A percentile compares a stretch with the other conserved stretches of the same genome.
Evolutionary conservation across 2,797 vertebrate genomes (phyloP).

Genomic region (Premnoplex brunnescens): DNA sequence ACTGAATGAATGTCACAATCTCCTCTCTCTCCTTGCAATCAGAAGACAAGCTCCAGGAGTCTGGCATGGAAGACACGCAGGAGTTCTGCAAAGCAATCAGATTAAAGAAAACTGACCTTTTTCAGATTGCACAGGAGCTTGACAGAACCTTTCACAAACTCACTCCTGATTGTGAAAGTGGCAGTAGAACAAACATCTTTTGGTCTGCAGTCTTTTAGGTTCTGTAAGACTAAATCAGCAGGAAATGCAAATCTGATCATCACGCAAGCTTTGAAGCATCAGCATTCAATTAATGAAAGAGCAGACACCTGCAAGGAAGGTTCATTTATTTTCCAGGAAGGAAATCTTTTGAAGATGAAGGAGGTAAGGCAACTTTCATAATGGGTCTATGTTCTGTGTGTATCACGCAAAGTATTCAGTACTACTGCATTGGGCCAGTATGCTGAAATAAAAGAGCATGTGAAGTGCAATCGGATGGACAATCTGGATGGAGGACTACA

Average conservation of each 20-base stretch:
- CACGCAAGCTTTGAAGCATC: background rate
- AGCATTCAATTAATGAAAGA: slow-evolving; percentile 26
- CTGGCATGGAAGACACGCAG: background rate
- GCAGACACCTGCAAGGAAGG: slow-evolving; percentile 18
- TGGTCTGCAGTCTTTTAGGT: background rate
- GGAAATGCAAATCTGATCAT: slow-evolving; percentile 25
- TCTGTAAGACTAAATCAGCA: slow-evolving; percentile 13
- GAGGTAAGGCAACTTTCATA: background rate
- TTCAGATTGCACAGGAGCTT: background rate
- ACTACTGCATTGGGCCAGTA: background rate
- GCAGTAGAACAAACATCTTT: slow-evolving; percentile 11
- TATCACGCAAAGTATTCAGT: background rate
- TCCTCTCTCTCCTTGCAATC: slow-evolving; percentile 64
- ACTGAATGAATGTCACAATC: slow-evolving; percentile 79
- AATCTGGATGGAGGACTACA: background rate
- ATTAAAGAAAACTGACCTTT: slow-evolving; percentile 5
- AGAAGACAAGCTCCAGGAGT: background rate
- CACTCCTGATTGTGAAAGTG: background rate
- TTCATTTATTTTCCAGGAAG: slow-evolving; percentile 20
- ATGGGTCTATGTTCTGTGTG: background rate
- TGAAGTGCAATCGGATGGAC: background rate
- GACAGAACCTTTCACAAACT: background rate
- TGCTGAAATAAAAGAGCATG: background rate
- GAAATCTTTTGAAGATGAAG: background rate
- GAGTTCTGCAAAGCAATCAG: slow-evolving; percentile 51